Base-by-base conservation (phyloP, 2,888 invertebrate genomes). In the Gonocerus acuteangulatus region DNA sequence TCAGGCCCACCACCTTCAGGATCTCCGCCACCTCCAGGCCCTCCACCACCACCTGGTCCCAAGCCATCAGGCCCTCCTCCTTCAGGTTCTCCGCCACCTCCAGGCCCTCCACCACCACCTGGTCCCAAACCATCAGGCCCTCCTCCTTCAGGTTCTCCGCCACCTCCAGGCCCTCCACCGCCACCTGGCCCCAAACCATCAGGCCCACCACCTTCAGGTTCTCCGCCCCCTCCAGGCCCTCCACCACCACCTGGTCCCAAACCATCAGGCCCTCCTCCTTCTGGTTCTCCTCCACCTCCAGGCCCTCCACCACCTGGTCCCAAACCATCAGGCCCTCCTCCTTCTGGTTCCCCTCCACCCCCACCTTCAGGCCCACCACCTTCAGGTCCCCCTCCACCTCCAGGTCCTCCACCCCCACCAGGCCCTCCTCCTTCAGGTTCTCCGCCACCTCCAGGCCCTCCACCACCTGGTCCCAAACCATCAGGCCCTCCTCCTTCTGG, bases 91-190 rank as follows among this genome's bases (percentile, higher is more conserved):
- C 1, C 13, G 22, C 45, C 36, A 6, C 2, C 21, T 36, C 34
- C 58, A 44, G 19, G 32, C 15, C 23, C 42, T 18, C 11, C 39
- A 22, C 58, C 54, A 23, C 48, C 21, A 4, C 62, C 59, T 15
- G 22, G 27, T 16, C 57, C 57, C n/a, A 9, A 23, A n/a, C 42
- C 57, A n/a, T n/a, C n/a, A 11, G 21, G 48, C 21, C 6, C 47
- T 15, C 47, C 21, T 19, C 59, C 48, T 11, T 42, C 54, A 34
- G 9, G 15, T 3, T 34, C 49, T 2, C 19, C 13, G 1, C 54
- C 54, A 9, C 16, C 15, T 23, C 58, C 58, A 2, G 39, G 49
- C 3, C 57, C 62, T 19, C 36, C 36, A 36, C 62, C 58, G 34
- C 49, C 9, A 6, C 32, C 51, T 23, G 7, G 39, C 13, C 51